phyloP scores from a whole-genome alignment of 1,140 invertebrate genomes.

The Lordiphosa stackelbergi region DNA sequence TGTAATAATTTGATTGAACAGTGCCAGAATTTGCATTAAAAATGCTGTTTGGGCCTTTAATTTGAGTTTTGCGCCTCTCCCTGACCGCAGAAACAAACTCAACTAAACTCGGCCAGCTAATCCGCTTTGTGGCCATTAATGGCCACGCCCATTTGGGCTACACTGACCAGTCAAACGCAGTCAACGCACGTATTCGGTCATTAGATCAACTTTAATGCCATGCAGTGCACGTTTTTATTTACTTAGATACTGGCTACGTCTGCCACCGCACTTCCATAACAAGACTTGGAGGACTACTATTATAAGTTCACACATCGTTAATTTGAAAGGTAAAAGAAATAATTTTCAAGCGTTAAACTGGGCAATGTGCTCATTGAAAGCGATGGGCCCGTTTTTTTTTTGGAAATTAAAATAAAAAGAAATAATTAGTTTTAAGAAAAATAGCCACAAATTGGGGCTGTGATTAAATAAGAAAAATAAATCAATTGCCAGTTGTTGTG shows the following conservation, averaged over 20 bases:
- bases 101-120: conserved; percentile 21
- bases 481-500: no score
- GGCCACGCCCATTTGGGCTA: conserved; percentile 28
- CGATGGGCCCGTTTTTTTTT: no score
- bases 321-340: background rate
- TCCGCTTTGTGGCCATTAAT: conserved; percentile 53
- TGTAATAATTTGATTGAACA: conserved; percentile 23
- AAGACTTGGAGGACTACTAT: no score
- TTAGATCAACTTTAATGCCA: conserved; percentile 69
- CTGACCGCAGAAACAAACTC: no score
- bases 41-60: conserved; percentile 17
- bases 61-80: background rate
- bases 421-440: no score
- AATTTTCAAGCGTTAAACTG: no score
- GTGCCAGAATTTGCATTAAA: conserved; percentile 30
- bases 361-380: no score
- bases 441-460: no score
- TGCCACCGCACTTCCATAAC: no score
- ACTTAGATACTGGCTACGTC: conserved; percentile 28
- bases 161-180: conserved; percentile 6
- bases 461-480: no score
- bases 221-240: conserved; percentile 70
- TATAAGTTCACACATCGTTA: conserved; percentile 48
- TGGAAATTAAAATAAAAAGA: no score
- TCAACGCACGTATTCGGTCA: conserved; percentile 62